These are phyloP conservation scores for Acleris literana DNA, from an alignment of 2,888 invertebrate species.

Conservation along the genomic window DNA sequence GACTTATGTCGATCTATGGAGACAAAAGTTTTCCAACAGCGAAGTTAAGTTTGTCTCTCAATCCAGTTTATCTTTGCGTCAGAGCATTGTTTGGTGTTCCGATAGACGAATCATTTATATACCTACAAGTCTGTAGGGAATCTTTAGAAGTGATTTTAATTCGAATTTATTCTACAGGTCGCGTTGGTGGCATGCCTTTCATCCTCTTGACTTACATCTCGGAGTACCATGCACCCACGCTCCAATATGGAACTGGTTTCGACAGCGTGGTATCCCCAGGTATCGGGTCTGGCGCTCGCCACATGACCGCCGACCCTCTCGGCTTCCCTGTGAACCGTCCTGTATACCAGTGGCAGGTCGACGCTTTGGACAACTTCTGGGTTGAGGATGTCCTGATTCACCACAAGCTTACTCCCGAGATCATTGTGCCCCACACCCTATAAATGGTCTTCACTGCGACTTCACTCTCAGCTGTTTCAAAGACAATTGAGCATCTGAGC, in stretches of 20 bases:
- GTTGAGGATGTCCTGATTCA: slow-evolving; percentile 78
- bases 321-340: slow-evolving; percentile 84
- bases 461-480: slow-evolving; percentile 8
- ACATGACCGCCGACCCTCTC: slow-evolving; percentile 74
- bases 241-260: slow-evolving; percentile 64
- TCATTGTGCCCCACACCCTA: slow-evolving; percentile 54
- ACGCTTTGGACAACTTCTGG: slow-evolving; percentile 72
- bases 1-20: too few relatives aligned
- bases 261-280: slow-evolving; percentile 80
- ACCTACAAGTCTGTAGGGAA: too few relatives aligned
- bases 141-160: background rate
- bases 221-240: slow-evolving; percentile 72
- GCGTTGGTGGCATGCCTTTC: slow-evolving; percentile 83
- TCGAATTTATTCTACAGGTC: slow-evolving; percentile 52
- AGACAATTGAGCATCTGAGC: background rate
- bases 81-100: too few relatives aligned
- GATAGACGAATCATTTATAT: too few relatives aligned
- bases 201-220: slow-evolving; percentile 85
- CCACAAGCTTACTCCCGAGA: slow-evolving; percentile 76
- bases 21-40: too few relatives aligned
- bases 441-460: slow-evolving; percentile 39
- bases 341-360: slow-evolving; percentile 63
- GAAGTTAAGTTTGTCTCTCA: too few relatives aligned
- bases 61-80: too few relatives aligned
- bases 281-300: slow-evolving; percentile 71